Evolutionary conservation across 2,797 vertebrate species (phyloP).

Genomic region (Sebastes matsubarae): DNA sequence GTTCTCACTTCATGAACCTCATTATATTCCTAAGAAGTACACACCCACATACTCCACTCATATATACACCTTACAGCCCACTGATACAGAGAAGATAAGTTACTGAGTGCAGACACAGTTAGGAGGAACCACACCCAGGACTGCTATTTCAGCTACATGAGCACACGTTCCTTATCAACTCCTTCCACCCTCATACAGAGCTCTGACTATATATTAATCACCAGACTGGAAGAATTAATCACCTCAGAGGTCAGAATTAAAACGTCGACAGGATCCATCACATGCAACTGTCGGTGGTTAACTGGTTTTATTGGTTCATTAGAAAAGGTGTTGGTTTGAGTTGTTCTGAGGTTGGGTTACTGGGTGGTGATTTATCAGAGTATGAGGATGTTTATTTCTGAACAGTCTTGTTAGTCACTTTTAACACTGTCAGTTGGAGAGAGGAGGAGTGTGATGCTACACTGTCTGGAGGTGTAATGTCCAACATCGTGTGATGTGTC

Average conservation of each 20-base stretch:
- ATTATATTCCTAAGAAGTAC: slow-evolving; percentile 1
- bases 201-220: not conserved
- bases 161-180: not conserved
- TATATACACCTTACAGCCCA: not conserved
- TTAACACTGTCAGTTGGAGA: not conserved
- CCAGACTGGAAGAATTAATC: not conserved
- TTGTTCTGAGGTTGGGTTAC: not conserved
- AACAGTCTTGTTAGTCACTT: not conserved
- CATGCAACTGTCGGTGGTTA: not conserved
- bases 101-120: not conserved
- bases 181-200: not conserved
- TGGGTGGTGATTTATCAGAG: not conserved
- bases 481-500: not conserved
- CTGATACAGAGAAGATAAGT: slow-evolving; percentile 30
- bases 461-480: not conserved
- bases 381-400: not conserved
- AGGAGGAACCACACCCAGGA: not conserved
- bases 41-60: not conserved
- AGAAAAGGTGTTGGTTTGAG: not conserved
- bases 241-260: not conserved
- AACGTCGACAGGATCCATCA: not conserved
- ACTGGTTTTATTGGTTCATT: not conserved
- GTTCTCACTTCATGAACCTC: not conserved
- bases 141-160: not conserved
- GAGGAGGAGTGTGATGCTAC: not conserved